These are phyloP conservation scores for Clarias fuscus DNA, from an alignment of 2,797 vertebrate genomes.

Conservation along the genomic window DNA sequence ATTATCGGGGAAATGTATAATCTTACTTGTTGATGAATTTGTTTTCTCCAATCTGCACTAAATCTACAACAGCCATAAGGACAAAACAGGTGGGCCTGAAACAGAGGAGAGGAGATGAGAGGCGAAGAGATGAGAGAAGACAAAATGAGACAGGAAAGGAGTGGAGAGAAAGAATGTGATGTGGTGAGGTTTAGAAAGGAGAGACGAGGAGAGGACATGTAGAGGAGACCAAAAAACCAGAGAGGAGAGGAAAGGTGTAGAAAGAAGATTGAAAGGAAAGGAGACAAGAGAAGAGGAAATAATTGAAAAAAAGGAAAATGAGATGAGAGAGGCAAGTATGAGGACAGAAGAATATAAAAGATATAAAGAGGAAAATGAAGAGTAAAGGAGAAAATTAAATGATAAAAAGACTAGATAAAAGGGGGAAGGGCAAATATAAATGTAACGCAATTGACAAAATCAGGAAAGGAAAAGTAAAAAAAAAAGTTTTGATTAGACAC, in stretches of 20 bases:
- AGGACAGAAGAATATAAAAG: not conserved
- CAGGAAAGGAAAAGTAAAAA: not conserved
- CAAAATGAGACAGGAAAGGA: not conserved
- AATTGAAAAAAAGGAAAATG: conserved; percentile 54
- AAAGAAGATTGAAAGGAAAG: too few species aligned
- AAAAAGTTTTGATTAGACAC: not conserved
- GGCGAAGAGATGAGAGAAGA: not conserved
- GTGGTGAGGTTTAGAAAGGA: too few species aligned
- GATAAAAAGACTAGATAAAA: conserved; percentile 12
- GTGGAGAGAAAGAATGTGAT: too few species aligned
- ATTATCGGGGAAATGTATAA: not conserved
- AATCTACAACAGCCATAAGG: conserved; percentile 41
- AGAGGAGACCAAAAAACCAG: too few species aligned
- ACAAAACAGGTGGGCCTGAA: not conserved
- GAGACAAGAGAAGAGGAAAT: too few species aligned
- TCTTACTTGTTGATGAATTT: conserved; percentile 94
- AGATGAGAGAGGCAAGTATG: conserved; percentile 16
- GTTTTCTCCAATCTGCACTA: conserved; percentile 87
- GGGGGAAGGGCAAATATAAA: not conserved
- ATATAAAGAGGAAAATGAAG: not conserved
- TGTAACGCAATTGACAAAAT: not conserved
- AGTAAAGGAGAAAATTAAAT: not conserved
- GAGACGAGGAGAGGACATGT: not conserved
- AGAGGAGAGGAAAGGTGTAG: not conserved
- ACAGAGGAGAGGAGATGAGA: not conserved